Evolutionary conservation across 1,140 invertebrate species (phyloP), one percentile per base, ranked within the genome.

Genomic region (Drosophila yakuba): DNA sequence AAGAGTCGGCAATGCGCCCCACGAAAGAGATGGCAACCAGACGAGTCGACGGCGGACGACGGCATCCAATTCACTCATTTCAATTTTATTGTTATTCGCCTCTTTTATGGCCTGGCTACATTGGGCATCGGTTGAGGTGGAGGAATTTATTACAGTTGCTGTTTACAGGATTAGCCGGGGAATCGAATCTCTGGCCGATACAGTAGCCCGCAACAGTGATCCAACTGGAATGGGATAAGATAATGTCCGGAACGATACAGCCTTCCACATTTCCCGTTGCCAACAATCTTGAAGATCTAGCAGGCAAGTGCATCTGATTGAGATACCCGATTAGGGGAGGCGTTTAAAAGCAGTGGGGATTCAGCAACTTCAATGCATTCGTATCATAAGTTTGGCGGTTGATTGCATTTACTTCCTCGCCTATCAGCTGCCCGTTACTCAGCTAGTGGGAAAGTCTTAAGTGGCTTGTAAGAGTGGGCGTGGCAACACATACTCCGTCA

Each of bases 41-140:
- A 7, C n/a, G 15, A 20, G 8, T 10, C 2, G 47, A 48, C 12
- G 11, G 32, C 17, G 15, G 38, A 64, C 66, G 74, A 74, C 68
- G 71, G 80, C 68, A 86, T 54, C 83, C 82, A 85, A 85, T 86
- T 81, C 83, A 88, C 80, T 85, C 83, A 82, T 88, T 85, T 88
- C 74, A 88, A 80, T 85, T 85, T 88, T 88, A 85, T 85, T 85
- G 82, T 61, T 76, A 58, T 50, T 39, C 43, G 62, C 38, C 39
- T 51, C 74, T 86, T 77, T 86, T 85, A 78, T 61, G 62, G 73
- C 54, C 45, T 38, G 64, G 45, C 51, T 59, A 38, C 61, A 66
- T 54, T 75, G 45, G 41, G 52, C 50, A 69, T 71, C 25, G 68
- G 64, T 57, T 71, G 57, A 71, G 64, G 50, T 57, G 68, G 43